Conservation (phyloP, 2,888 invertebrate species). For the Pomacea canaliculata region DNA sequence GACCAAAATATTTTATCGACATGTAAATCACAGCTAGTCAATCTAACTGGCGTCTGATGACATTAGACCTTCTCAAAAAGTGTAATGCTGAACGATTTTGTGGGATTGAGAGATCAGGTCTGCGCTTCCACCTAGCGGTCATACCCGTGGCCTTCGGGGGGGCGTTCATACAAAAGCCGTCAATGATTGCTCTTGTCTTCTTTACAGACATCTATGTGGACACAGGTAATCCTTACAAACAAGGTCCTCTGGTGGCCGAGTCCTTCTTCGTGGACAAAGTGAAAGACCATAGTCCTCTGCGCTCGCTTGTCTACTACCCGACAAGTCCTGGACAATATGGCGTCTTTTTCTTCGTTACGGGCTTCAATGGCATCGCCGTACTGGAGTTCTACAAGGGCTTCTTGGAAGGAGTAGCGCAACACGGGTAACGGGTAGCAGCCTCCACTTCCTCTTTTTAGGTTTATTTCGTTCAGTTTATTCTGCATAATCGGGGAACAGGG, state of each 20-base stretch:
- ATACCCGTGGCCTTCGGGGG: too few relatives aligned
- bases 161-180: too few relatives aligned
- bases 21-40: too few relatives aligned
- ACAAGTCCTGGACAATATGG: neutral
- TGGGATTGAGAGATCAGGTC: too few relatives aligned
- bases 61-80: too few relatives aligned
- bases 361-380: neutral
- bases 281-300: neutral
- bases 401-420: neutral
- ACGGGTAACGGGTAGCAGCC: neutral
- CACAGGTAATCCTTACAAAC: neutral
- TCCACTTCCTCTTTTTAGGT: too few relatives aligned
- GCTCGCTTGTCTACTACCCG: neutral
- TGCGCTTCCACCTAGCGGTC: too few relatives aligned
- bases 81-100: too few relatives aligned
- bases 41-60: too few relatives aligned
- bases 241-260: neutral
- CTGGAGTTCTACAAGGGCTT: neutral
- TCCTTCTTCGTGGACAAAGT: neutral
- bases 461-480: too few relatives aligned
- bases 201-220: neutral
- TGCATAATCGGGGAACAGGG: too few relatives aligned
- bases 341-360: neutral
- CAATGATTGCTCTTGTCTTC: neutral
- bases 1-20: too few relatives aligned